Base-by-base conservation (phyloP, 2,888 invertebrate species). In the Platyscelio sp. region DNA sequence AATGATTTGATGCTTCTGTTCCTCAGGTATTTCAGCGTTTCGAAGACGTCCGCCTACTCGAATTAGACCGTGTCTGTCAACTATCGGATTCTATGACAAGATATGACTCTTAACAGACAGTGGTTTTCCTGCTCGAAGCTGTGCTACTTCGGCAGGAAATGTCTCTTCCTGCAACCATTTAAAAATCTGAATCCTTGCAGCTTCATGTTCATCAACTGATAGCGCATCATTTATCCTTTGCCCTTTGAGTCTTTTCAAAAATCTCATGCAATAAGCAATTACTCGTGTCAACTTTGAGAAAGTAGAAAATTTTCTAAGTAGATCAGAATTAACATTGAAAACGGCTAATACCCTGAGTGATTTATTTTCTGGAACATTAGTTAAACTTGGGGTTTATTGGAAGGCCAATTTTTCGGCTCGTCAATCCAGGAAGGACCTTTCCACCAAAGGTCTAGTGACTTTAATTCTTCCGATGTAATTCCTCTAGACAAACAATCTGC, bases 141-240 rank as follows among this genome's bases (percentile, higher is more conserved):
- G 65, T 5, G 15, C n/a, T 26, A 68, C 68, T 7, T 68, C 68
- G n/a, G 18, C 7, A 3, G 40, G 46, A 18, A 70, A 70, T 26
- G 70, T 20, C 20, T 70, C 70, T 40, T 54, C 70, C 43, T 70
- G 70, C 15, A 70, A 20, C 70, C 70, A 70, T 56, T 56, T 27
- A 18, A 70, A 27, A 49, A 29, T 54, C 15, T 49, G 24, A 18
- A 70, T 54, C 22, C 27, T 18, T 38, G 70, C 70, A 9, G 56
- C 40, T 43, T 70, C 56, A 1, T 51, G 24, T 22, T 70, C 56
- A 3, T 40, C 26, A 22, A 40, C 33, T 18, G 70, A 26, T 40
- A 70, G 24, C 2, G 70, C 33, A 13, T 56, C 70, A 9, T 26
- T 4, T 15, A 26, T 49, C 22, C 56, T 26, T 1, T 40, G 40